These are phyloP conservation scores for Baryphthengus martii DNA, from an alignment of 2,113 vertebrate genomes.

Conservation along the genomic window DNA sequence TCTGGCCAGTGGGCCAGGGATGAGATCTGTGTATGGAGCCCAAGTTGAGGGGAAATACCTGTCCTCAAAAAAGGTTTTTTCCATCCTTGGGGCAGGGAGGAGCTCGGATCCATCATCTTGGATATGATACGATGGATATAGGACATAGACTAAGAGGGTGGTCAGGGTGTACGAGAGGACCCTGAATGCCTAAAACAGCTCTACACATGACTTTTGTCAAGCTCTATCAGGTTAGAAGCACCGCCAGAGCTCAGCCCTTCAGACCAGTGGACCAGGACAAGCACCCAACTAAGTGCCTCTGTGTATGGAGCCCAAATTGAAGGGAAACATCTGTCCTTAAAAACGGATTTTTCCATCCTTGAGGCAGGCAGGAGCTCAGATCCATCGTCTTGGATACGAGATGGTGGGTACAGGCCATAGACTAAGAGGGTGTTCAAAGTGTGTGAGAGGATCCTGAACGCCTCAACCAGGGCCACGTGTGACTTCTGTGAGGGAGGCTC, in stretches of 20 bases:
- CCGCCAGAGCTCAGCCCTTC: background rate
- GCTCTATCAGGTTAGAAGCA: background rate
- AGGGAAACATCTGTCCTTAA: background rate
- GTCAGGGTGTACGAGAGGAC: background rate
- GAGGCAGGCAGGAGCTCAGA: background rate
- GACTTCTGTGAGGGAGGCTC: background rate
- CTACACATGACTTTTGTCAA: background rate
- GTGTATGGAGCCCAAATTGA: fast-evolving
- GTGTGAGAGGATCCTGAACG: background rate
- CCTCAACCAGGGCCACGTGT: background rate
- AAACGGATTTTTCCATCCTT: background rate
- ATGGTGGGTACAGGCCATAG: background rate
- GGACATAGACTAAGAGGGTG: background rate
- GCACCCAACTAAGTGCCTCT: too few relatives aligned
- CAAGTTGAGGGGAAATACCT: background rate
- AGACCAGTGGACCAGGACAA: background rate
- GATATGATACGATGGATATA: background rate
- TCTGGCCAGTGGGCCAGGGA: background rate
- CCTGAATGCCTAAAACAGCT: background rate
- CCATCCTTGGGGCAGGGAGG: background rate
- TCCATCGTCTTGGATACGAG: background rate
- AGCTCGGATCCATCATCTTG: background rate
- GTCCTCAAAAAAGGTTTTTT: background rate
- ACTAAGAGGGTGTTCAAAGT: background rate
- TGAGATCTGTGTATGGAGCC: background rate